These are phyloP conservation scores for Drosophila sechellia DNA, from an alignment of 1,140 invertebrate genomes.

Conservation along the genomic window DNA sequence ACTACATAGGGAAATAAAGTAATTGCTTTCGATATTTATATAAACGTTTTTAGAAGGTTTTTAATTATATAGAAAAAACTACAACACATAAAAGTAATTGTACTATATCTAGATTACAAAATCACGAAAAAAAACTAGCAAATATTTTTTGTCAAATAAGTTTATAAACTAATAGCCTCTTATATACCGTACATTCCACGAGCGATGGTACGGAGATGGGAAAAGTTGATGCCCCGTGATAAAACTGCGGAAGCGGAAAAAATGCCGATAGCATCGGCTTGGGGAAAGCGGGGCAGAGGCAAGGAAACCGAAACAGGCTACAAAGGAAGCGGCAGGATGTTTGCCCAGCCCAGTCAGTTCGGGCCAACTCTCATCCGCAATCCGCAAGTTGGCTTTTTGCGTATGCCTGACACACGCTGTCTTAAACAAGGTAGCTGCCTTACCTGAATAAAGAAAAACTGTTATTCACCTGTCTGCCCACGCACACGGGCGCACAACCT, in stretches of 20 bases:
- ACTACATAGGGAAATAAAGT: background rate
- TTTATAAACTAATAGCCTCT: background rate
- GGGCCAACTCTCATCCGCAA: constrained; percentile 15
- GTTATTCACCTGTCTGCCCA: constrained; percentile 71
- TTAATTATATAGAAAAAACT: background rate
- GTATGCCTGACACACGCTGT: constrained; percentile 67
- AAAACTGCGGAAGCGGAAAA: constrained; percentile 78
- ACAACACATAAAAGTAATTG: too few species aligned
- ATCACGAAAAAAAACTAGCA: too few species aligned
- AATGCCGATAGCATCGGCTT: constrained; percentile 73
- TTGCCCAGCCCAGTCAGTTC: constrained; percentile 24
- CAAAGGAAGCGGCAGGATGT: constrained; percentile 47
- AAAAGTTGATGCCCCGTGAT: constrained; percentile 68
- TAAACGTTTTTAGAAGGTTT: background rate
- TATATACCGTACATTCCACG: background rate
- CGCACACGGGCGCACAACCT: constrained; percentile 21
- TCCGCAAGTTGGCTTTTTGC: constrained; percentile 44
- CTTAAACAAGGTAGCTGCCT: constrained; percentile 48
- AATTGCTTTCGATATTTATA: background rate
- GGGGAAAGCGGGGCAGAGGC: background rate
- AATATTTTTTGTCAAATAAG: too few species aligned
- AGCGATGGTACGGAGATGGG: background rate
- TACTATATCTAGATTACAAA: too few species aligned
- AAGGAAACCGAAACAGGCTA: constrained; percentile 1
- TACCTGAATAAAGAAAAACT: constrained; percentile 34